Evolutionary conservation across 2,888 invertebrate genomes (phyloP).

Genomic region (Platynereis dumerilii): DNA sequence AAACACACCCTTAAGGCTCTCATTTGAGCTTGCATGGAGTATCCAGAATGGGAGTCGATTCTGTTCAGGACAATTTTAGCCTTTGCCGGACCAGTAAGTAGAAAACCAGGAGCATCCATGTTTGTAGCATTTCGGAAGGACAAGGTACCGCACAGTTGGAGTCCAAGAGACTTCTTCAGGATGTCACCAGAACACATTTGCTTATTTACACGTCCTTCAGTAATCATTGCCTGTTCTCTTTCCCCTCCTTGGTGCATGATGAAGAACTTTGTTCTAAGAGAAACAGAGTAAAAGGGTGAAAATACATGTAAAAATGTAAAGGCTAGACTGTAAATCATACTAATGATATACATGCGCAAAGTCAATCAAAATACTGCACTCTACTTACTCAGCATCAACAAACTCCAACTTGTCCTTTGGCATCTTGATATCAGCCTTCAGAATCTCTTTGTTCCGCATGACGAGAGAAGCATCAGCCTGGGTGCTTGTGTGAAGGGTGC

Average conservation of each 20-base stretch:
- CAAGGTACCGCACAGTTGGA: conserved; percentile 83
- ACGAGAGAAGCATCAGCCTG: conserved; percentile 77
- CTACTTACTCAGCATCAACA: conserved; percentile 71
- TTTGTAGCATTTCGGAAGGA: conserved; percentile 70
- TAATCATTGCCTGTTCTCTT: conserved; percentile 72
- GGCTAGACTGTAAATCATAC: no score
- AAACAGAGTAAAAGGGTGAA: conserved; percentile 10
- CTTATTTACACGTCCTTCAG: conserved; percentile 69
- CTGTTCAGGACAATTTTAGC: conserved; percentile 45
- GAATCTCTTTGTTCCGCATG: conserved; percentile 78
- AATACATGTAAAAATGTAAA: no score
- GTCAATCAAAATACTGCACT: not conserved
- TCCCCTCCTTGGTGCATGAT: conserved; percentile 65
- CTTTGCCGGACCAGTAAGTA: conserved; percentile 51
- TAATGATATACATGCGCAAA: no score
- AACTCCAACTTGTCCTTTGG: conserved; percentile 87
- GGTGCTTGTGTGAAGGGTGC: conserved; percentile 83
- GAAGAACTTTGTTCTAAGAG: conserved; percentile 49
- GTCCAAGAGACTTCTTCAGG: conserved; percentile 78
- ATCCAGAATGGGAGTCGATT: conserved; percentile 48
- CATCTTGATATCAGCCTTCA: conserved; percentile 78
- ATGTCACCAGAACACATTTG: conserved; percentile 56
- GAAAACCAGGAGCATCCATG: conserved; percentile 61
- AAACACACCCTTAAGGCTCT: conserved; percentile 44
- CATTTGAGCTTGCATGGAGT: conserved; percentile 39